phyloP scores from a whole-genome alignment of 2,797 vertebrate genomes.

The Delichon dasypus region DNA sequence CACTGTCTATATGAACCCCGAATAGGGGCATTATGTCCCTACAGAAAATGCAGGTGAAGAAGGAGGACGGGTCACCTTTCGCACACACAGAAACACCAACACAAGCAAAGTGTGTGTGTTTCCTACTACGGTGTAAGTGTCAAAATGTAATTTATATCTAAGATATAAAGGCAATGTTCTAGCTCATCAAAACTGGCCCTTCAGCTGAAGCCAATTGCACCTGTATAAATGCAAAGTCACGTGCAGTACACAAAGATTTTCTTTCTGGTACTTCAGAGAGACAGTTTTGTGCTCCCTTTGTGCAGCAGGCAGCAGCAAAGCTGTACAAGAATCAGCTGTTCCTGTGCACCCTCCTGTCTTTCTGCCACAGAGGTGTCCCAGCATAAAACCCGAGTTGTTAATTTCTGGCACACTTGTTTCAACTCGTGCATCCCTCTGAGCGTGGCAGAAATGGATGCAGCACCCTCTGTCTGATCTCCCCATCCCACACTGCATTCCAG shows the following conservation, averaged over 20 bases:
- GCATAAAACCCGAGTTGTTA: not conserved
- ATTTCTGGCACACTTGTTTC: not conserved
- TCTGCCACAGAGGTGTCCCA: not conserved
- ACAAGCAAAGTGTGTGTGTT: constrained; percentile 67
- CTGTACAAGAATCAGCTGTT: constrained; percentile 3
- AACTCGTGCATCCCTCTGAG: not conserved
- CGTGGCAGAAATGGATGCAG: not conserved
- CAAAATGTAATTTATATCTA: constrained; percentile 69
- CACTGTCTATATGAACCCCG: constrained; percentile 51
- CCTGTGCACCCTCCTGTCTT: not conserved
- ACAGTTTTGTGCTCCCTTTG: constrained; percentile 24
- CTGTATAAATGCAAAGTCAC: constrained; percentile 72
- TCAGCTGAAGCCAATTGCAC: constrained; percentile 70
- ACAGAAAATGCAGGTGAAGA: constrained; percentile 3
- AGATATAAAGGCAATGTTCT: constrained; percentile 68
- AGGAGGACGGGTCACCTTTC: constrained; percentile 57
- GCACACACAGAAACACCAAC: constrained; percentile 5
- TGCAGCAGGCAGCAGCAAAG: constrained; percentile 54
- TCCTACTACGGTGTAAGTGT: constrained; percentile 61
- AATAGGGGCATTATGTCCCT: constrained; percentile 61
- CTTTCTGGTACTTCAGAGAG: constrained; percentile 60
- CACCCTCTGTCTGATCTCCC: no score
- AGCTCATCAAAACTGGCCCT: constrained; percentile 60
- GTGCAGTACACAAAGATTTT: constrained; percentile 66
- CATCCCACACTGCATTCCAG: not conserved